Evolutionary conservation across 2,888 invertebrate genomes (phyloP).

Genomic region (Pediacus dermestoides): DNA sequence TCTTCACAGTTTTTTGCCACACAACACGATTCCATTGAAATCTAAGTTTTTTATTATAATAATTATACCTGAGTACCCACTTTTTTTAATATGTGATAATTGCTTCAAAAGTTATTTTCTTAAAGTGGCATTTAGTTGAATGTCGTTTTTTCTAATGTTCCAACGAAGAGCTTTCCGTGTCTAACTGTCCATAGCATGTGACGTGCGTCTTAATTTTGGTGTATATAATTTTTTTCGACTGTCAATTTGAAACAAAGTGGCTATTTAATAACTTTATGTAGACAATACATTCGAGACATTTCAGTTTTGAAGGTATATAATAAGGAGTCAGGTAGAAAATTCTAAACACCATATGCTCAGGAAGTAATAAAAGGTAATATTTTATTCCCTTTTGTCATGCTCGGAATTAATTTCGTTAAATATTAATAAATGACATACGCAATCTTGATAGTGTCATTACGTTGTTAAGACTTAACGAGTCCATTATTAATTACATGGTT

Average conservation of each 20-base stretch:
- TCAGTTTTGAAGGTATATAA: constrained; percentile 23
- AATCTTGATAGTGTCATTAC: constrained; percentile 48
- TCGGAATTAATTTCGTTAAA: constrained; percentile 46
- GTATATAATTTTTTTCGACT: constrained; percentile 17
- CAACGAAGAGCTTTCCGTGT: too few species aligned
- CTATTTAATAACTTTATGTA: constrained; percentile 28
- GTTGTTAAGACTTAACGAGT: constrained; percentile 44
- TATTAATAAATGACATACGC: constrained; percentile 49
- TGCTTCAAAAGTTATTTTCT: too few species aligned
- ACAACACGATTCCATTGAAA: too few species aligned
- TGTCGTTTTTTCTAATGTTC: too few species aligned
- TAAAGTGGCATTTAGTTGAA: too few species aligned
- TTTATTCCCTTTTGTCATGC: constrained; percentile 45
- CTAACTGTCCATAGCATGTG: too few species aligned
- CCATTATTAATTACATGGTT: constrained; percentile 46
- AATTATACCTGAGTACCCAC: too few species aligned
- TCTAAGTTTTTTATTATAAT: too few species aligned
- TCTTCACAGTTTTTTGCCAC: too few species aligned
- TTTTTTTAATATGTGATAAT: too few species aligned
- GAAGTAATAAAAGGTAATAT: constrained; percentile 42
- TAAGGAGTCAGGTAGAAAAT: constrained; percentile 40
- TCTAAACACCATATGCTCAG: constrained; percentile 43
- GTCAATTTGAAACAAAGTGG: constrained; percentile 20
- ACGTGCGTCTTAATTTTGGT: constrained; percentile 21
- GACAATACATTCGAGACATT: constrained; percentile 20